These are phyloP conservation scores for Trichomalopsis sarcophagae DNA, from an alignment of 1,140 invertebrate genomes.

Conservation along the genomic window DNA sequence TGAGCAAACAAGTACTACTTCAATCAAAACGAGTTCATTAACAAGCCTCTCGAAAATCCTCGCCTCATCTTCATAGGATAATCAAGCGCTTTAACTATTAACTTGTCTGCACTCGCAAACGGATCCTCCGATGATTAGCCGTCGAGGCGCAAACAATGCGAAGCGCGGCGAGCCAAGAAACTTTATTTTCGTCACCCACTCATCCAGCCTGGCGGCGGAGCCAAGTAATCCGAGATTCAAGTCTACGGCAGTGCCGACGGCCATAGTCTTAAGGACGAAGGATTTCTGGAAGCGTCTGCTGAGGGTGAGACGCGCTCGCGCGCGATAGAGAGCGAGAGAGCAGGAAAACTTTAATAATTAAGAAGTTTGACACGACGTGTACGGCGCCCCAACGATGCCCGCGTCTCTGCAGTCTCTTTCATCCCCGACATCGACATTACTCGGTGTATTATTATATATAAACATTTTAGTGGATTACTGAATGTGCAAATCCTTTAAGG, in stretches of 20 bases:
- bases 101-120: background rate
- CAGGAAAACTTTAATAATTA: conserved; percentile 48
- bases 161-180: background rate
- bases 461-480: conserved; percentile 34
- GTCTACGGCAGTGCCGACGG: background rate
- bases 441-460: background rate
- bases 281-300: conserved; percentile 35
- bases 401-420: background rate
- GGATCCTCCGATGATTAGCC: background rate
- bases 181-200: conserved; percentile 25
- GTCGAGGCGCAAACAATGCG: background rate
- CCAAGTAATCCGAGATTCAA: conserved; percentile 35
- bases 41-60: background rate
- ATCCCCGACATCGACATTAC: background rate
- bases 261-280: conserved; percentile 7
- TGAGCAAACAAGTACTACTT: too few relatives aligned
- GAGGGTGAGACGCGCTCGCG: background rate
- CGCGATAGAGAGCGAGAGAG: background rate
- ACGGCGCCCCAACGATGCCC: background rate
- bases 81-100: background rate
- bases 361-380: conserved; percentile 46
- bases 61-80: background rate
- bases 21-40: too few relatives aligned
- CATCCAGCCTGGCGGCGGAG: background rate
- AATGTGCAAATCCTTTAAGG: conserved; percentile 37